Evolutionary conservation across 2,113 vertebrate genomes (phyloP).

Genomic region (Cettia cetti): DNA sequence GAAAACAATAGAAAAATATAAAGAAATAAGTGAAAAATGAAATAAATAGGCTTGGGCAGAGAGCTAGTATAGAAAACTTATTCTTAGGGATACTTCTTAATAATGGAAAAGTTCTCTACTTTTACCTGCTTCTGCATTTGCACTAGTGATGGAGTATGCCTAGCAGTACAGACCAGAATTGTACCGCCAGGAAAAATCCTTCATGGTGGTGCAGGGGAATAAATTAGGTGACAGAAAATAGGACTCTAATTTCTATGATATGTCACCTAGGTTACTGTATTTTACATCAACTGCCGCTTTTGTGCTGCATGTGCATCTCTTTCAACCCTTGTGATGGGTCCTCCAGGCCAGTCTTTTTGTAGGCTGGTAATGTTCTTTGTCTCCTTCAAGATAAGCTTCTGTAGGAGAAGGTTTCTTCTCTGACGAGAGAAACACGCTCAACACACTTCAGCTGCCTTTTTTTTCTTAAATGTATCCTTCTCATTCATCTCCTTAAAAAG

Average conservation of each 20-base stretch:
- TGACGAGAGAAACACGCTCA: background rate
- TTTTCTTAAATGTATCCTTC: background rate
- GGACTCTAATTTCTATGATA: slow-evolving; percentile 37
- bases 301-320: slow-evolving; percentile 24
- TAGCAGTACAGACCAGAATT: background rate
- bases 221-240: slow-evolving; percentile 49
- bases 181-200: slow-evolving; percentile 35
- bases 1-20: background rate
- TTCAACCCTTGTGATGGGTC: background rate
- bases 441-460: background rate
- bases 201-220: slow-evolving; percentile 24
- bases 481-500: background rate
- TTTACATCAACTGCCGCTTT: background rate
- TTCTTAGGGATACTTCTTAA: background rate
- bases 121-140: background rate
- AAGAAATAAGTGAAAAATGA: background rate
- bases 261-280: slow-evolving; percentile 20
- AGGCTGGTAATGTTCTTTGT: slow-evolving; percentile 1
- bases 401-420: background rate
- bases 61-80: background rate
- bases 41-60: background rate
- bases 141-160: slow-evolving; percentile 11
- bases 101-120: background rate
- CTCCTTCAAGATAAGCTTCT: background rate
- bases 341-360: slow-evolving; percentile 12